A percentile compares a stretch with the other conserved stretches of the same genome.
Evolutionary conservation across 1,140 invertebrate species (phyloP).

Genomic region (Pinna nobilis): DNA sequence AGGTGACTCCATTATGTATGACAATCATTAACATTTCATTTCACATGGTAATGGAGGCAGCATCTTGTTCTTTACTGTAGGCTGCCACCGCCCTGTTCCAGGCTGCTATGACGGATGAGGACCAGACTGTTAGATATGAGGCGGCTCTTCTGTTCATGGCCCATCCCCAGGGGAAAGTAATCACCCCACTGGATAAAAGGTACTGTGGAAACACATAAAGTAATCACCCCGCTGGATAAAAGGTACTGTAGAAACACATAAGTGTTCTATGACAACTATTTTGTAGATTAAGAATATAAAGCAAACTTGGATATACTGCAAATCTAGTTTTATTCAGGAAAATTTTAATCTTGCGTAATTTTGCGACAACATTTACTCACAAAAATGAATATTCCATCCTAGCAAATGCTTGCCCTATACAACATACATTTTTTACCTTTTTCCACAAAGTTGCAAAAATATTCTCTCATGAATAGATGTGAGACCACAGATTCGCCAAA

Average conservation of each 20-base stretch:
- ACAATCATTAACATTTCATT: not conserved
- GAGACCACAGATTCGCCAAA: too few species aligned
- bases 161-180: conserved; percentile 41
- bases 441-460: too few species aligned
- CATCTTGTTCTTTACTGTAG: conserved; percentile 10
- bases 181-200: conserved; percentile 37
- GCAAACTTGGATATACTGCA: too few species aligned
- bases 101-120: conserved; percentile 48
- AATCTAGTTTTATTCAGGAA: too few species aligned
- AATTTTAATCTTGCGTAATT: too few species aligned
- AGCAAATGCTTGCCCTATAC: too few species aligned
- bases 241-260: conserved; percentile 10
- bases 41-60: not conserved
- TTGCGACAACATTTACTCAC: too few species aligned
- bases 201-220: not conserved
- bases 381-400: too few species aligned
- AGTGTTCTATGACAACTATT: not conserved
- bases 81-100: conserved; percentile 45
- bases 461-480: too few species aligned
- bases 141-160: conserved; percentile 38
- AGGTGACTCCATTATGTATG: not conserved
- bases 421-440: too few species aligned
- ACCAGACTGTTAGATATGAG: conserved; percentile 50
- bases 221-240: conserved; percentile 16
- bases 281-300: not conserved